phyloP scores from a whole-genome alignment of 2,888 invertebrate species.

The Odiellus spinosus region DNA sequence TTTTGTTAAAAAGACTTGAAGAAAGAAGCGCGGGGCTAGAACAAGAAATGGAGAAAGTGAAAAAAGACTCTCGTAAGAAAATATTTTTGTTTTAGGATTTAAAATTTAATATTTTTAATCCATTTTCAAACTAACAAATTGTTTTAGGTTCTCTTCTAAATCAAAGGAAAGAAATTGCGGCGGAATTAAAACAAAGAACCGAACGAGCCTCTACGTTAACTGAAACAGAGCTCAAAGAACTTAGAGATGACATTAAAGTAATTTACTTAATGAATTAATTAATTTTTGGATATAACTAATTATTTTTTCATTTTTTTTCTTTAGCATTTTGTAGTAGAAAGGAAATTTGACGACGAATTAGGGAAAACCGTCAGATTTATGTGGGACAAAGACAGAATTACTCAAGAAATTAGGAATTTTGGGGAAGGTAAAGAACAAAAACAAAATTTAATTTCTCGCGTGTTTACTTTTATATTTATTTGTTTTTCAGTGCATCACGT shows the following conservation, averaged over 20 bases:
- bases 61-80: constrained; percentile 24
- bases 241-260: constrained; percentile 29
- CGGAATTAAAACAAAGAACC: constrained; percentile 24
- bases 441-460: neutral
- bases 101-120: neutral
- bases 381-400: constrained; percentile 25
- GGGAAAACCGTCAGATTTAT: constrained; percentile 27
- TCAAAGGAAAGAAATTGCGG: constrained; percentile 25
- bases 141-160: constrained; percentile 24
- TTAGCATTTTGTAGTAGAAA: constrained; percentile 29
- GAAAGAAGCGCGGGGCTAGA: constrained; percentile 24
- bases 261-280: neutral
- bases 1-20: too few species aligned
- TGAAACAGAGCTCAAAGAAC: constrained; percentile 25
- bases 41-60: constrained; percentile 24
- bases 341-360: constrained; percentile 29
- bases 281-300: neutral
- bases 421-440: constrained; percentile 21
- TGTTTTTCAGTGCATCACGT: constrained; percentile 20
- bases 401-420: constrained; percentile 25
- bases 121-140: neutral
- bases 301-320: constrained; percentile 3
- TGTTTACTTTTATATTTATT: neutral
- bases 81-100: neutral
- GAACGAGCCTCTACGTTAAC: constrained; percentile 25